phyloP scores from a whole-genome alignment of 2,888 invertebrate genomes.

The Drepanosiphum platanoidis region DNA sequence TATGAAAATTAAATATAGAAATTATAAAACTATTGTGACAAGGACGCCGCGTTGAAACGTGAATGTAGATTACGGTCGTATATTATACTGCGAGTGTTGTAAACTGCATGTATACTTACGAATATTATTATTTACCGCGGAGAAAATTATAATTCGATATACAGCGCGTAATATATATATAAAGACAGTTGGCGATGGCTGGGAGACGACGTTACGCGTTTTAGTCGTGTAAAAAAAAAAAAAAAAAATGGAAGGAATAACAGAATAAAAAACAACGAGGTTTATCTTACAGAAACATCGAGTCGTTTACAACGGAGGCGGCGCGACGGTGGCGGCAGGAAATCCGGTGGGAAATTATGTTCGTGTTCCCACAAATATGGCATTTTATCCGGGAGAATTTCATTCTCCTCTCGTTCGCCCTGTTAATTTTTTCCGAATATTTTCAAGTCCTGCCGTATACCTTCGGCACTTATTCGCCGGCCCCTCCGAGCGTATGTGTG shows the following conservation, averaged over 20 bases:
- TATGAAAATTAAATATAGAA: too few species aligned
- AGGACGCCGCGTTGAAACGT: too few species aligned
- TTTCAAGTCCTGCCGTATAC: neutral
- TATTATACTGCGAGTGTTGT: too few species aligned
- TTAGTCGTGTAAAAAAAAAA: slow-evolving; percentile 4
- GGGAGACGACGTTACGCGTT: slow-evolving; percentile 16
- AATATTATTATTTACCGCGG: neutral
- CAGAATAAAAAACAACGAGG: neutral
- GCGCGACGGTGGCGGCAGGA: slow-evolving; percentile 27
- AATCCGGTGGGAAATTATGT: slow-evolving; percentile 58
- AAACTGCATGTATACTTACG: too few species aligned
- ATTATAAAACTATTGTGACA: too few species aligned
- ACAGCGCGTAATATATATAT: too few species aligned
- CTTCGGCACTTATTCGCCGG: neutral
- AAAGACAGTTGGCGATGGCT: neutral
- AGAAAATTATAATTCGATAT: slow-evolving; percentile 5
- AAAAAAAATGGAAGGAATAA: neutral
- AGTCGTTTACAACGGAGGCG: neutral
- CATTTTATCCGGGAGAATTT: slow-evolving; percentile 13
- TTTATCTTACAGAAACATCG: slow-evolving; percentile 42
- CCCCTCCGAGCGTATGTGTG: too few species aligned
- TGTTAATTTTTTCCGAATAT: neutral
- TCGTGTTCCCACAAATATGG: slow-evolving; percentile 48
- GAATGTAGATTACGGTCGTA: too few species aligned
- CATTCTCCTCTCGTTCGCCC: neutral